Percentiles rank a stretch among this genome's conserved stretches.
Evolutionary conservation across 2,797 vertebrate genomes (phyloP).

Genomic region (Microchirus variegatus): DNA sequence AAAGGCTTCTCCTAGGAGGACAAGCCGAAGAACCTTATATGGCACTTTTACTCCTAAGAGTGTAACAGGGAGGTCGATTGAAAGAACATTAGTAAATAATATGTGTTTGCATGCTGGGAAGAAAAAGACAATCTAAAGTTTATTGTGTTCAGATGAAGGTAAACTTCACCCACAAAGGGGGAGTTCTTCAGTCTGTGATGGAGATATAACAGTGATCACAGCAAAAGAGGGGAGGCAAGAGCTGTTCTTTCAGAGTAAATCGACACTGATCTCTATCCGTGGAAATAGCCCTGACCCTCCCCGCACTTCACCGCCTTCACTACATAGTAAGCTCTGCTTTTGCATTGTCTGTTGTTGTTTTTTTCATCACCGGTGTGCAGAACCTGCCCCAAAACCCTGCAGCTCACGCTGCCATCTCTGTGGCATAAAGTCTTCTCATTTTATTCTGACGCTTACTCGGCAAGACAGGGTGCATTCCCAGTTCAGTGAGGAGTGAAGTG

Average conservation of each 20-base stretch:
- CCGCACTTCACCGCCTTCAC: slow-evolving; percentile 37
- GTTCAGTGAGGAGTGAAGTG: slow-evolving; percentile 59
- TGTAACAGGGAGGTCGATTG: slow-evolving; percentile 5
- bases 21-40: no score
- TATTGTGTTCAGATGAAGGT: slow-evolving; percentile 41
- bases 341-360: slow-evolving; percentile 52
- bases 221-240: slow-evolving; percentile 27
- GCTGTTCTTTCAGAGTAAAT: slow-evolving; percentile 49
- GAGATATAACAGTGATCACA: slow-evolving; percentile 41
- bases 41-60: no score
- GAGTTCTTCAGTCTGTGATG: slow-evolving; percentile 32
- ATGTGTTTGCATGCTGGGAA: slow-evolving; percentile 36
- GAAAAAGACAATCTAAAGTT: slow-evolving; percentile 32
- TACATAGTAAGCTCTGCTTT: slow-evolving; percentile 48
- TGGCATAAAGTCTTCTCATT: slow-evolving; percentile 64
- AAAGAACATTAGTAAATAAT: slow-evolving; percentile 27
- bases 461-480: slow-evolving; percentile 67
- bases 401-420: slow-evolving; percentile 61
- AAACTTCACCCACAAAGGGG: slow-evolving; percentile 49
- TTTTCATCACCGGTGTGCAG: slow-evolving; percentile 59
- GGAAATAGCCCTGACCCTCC: slow-evolving; percentile 33
- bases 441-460: slow-evolving; percentile 65
- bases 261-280: slow-evolving; percentile 25
- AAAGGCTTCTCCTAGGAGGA: no score
- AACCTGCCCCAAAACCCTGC: slow-evolving; percentile 70